Conservation (phyloP, 2,113 vertebrate species). For the Neogale vison region DNA sequence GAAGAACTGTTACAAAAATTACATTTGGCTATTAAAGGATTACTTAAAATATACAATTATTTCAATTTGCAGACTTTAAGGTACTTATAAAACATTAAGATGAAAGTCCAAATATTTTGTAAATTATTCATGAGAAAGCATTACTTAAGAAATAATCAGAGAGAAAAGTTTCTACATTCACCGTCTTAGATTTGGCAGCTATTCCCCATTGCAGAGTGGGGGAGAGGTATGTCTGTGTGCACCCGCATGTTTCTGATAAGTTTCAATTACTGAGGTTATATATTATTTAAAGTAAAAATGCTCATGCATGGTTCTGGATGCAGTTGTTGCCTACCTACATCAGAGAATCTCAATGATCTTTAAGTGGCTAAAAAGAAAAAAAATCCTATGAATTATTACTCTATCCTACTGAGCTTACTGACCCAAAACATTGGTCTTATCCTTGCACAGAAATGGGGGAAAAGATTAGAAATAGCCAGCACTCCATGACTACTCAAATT, state of each 20-base stretch:
- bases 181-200: background rate
- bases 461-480: background rate
- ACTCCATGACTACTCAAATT: background rate
- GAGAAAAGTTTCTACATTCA: background rate
- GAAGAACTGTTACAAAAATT: background rate
- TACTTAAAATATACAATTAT: background rate
- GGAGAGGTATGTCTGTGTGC: background rate
- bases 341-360: background rate
- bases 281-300: background rate
- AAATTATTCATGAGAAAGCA: background rate
- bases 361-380: background rate
- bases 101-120: background rate
- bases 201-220: background rate
- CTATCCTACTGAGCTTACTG: background rate
- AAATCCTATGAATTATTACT: background rate
- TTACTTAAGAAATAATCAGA: background rate
- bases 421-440: background rate
- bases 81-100: background rate
- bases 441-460: background rate
- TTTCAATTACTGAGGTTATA: background rate
- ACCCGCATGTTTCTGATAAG: background rate
- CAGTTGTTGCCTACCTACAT: background rate
- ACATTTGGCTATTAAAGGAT: background rate
- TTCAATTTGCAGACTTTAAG: background rate
- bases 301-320: background rate